These are phyloP conservation scores for Limnephilus auricula DNA, from an alignment of 2,888 invertebrate genomes.

Conservation along the genomic window DNA sequence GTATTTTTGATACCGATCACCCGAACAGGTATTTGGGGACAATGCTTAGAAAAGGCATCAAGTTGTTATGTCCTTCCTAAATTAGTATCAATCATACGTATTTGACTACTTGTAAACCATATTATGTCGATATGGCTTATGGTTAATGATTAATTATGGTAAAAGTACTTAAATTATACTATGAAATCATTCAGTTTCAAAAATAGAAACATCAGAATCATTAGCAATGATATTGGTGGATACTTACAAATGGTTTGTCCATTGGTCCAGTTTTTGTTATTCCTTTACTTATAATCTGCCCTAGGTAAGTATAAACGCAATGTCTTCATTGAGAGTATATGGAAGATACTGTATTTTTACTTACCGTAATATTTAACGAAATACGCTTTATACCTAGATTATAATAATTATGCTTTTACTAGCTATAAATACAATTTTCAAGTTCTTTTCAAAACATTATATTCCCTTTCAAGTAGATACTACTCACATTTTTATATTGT, in stretches of 20 bases:
- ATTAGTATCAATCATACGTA: no score
- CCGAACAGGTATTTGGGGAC: no score
- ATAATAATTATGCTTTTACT: not conserved
- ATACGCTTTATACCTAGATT: not conserved
- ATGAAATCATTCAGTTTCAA: no score
- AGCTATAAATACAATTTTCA: not conserved
- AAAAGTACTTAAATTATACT: not conserved
- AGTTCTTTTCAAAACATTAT: not conserved
- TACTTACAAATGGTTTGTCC: not conserved
- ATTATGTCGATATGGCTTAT: not conserved
- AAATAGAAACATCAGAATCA: no score
- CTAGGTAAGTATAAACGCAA: no score
- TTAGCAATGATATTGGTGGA: no score
- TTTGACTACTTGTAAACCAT: not conserved
- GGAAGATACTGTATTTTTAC: no score
- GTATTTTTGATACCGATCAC: no score
- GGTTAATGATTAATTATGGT: not conserved
- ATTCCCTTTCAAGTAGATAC: not conserved
- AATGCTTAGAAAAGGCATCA: no score
- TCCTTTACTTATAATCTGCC: not conserved
- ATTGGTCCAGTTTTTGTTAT: not conserved
- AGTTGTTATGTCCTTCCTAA: no score
- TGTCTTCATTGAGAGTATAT: no score
- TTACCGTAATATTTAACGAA: not conserved
- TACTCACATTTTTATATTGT: not conserved